These are phyloP conservation scores for Troides oblongomaculatus DNA, from an alignment of 2,888 invertebrate genomes.

Conservation along the genomic window DNA sequence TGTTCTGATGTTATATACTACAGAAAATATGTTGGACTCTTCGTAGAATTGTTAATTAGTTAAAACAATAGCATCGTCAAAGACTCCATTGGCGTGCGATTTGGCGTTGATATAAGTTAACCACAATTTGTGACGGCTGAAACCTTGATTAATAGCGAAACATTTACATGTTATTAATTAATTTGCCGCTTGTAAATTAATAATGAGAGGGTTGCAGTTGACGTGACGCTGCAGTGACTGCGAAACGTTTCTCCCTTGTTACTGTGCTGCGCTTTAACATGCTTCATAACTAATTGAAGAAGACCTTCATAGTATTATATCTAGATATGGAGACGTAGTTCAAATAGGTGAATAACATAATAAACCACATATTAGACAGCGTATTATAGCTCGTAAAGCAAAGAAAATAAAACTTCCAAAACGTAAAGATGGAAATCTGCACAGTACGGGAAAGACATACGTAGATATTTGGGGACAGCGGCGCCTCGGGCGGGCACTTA, in stretches of 20 bases:
- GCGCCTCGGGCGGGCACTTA: slow-evolving; percentile 77
- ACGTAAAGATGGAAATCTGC: slow-evolving; percentile 75
- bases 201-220: slow-evolving; percentile 70
- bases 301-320: slow-evolving; percentile 49
- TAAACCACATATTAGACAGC: slow-evolving; percentile 23
- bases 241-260: slow-evolving; percentile 39
- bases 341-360: neutral
- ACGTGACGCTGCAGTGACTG: slow-evolving; percentile 56
- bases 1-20: no score
- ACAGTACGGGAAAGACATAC: slow-evolving; percentile 68
- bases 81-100: slow-evolving; percentile 1
- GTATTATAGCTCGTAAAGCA: slow-evolving; percentile 48
- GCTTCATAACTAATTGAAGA: slow-evolving; percentile 68
- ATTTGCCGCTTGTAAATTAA: slow-evolving; percentile 68
- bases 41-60: neutral
- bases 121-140: slow-evolving; percentile 32
- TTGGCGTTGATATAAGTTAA: slow-evolving; percentile 8
- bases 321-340: neutral
- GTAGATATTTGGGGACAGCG: slow-evolving; percentile 65
- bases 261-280: slow-evolving; percentile 49
- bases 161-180: slow-evolving; percentile 69
- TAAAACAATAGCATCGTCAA: neutral
- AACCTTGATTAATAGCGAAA: slow-evolving; percentile 62
- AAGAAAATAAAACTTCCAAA: slow-evolving; percentile 58
- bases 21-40: no score